A percentile compares a stretch with the other conserved stretches of the same genome.
phyloP scores from a whole-genome alignment of 2,797 vertebrate genomes.

The Streptopelia turtur region DNA sequence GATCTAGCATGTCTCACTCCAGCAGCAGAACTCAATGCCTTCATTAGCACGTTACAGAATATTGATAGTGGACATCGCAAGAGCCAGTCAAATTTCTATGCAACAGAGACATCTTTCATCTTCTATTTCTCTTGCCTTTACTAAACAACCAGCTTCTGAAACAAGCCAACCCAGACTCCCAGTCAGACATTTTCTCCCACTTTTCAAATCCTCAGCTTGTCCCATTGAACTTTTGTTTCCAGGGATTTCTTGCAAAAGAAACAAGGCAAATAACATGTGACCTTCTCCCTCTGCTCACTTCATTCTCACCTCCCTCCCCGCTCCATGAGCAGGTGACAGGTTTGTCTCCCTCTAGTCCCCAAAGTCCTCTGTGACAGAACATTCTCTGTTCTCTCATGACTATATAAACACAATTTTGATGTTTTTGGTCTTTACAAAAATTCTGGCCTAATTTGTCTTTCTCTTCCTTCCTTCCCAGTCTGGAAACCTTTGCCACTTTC shows the following conservation, averaged over 20 bases:
- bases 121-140: background rate
- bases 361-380: background rate
- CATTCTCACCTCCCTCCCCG: background rate
- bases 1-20: background rate
- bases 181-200: background rate
- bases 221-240: background rate
- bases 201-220: background rate
- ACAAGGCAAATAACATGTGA: background rate
- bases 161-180: background rate
- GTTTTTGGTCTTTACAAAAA: background rate
- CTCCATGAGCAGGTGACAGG: background rate
- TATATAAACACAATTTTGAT: background rate
- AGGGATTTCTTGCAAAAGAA: background rate
- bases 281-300: background rate
- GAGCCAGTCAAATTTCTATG: background rate
- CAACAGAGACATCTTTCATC: background rate
- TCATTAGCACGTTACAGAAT: background rate
- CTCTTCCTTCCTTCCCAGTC: background rate
- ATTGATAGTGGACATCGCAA: background rate
- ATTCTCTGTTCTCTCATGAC: background rate
- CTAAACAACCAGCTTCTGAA: background rate
- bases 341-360: background rate
- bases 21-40: background rate
- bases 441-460: background rate
- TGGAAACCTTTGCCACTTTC: background rate